These are phyloP conservation scores for Himalopsyche tibetana DNA, from an alignment of 2,888 invertebrate species.

Conservation along the genomic window DNA sequence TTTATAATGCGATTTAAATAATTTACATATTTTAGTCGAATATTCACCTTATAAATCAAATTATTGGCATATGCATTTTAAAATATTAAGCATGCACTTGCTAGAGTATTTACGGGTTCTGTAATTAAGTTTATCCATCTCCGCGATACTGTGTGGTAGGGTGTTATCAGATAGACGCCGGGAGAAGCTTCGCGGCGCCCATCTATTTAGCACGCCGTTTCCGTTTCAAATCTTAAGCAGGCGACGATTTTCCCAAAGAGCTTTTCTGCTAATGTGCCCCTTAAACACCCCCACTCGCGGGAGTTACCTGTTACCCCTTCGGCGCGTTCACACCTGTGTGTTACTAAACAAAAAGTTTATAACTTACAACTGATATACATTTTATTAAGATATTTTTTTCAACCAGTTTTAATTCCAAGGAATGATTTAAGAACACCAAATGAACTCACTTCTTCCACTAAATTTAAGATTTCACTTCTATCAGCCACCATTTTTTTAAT, in stretches of 20 bases:
- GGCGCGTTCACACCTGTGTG: not conserved
- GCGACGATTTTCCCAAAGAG: constrained; percentile 63
- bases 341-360: not conserved
- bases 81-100: constrained; percentile 55
- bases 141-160: constrained; percentile 23
- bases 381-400: too few species aligned
- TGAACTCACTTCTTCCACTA: too few species aligned
- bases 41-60: too few species aligned
- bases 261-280: constrained; percentile 61
- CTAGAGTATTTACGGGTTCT: constrained; percentile 54
- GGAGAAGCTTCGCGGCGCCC: constrained; percentile 41
- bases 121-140: constrained; percentile 51
- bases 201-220: constrained; percentile 58
- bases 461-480: too few species aligned
- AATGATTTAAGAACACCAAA: too few species aligned
- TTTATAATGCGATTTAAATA: too few species aligned
- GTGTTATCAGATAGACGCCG: constrained; percentile 29
- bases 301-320: constrained; percentile 41
- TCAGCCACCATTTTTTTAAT: too few species aligned
- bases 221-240: constrained; percentile 62
- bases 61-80: not conserved
- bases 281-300: constrained; percentile 36
- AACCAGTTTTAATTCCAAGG: too few species aligned
- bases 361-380: not conserved
- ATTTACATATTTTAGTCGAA: too few species aligned